phyloP scores from a whole-genome alignment of 2,113 vertebrate species.

The Hippocampus barbouri region DNA sequence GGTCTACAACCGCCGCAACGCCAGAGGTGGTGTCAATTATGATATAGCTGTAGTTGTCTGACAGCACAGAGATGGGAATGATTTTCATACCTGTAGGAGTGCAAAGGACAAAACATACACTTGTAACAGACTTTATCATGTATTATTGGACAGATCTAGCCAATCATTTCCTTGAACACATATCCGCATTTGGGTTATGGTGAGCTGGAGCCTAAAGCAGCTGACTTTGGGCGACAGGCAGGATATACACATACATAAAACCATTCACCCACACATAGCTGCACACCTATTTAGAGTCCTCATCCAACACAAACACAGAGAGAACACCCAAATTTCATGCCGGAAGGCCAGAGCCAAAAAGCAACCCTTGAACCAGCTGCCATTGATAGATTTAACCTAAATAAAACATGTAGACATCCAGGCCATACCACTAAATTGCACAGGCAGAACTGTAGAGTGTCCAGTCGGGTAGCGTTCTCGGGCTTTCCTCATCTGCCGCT shows the following conservation, averaged over 20 bases:
- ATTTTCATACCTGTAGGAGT: conserved; percentile 84
- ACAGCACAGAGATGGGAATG: conserved; percentile 87
- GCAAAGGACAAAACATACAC: background rate
- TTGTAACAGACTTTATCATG: background rate
- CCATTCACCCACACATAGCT: background rate
- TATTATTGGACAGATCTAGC: background rate
- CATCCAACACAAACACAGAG: background rate
- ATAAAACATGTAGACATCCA: background rate
- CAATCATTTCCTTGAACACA: background rate
- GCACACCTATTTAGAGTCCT: background rate
- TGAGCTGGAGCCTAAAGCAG: background rate
- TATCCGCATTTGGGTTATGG: background rate
- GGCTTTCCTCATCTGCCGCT: conserved; percentile 87
- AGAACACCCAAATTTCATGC: background rate
- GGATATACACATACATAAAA: background rate
- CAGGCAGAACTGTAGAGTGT: conserved; percentile 80
- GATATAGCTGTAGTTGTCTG: conserved; percentile 97
- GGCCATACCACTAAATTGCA: conserved; percentile 78
- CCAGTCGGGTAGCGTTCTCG: conserved; percentile 84
- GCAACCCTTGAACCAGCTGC: background rate
- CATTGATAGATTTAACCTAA: background rate
- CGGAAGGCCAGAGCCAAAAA: background rate
- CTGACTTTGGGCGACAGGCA: background rate
- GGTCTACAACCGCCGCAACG: conserved; percentile 83
- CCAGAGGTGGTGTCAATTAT: conserved; percentile 83